phyloP scores from a whole-genome alignment of 2,113 vertebrate genomes.

The Cyanocitta stelleri region DNA sequence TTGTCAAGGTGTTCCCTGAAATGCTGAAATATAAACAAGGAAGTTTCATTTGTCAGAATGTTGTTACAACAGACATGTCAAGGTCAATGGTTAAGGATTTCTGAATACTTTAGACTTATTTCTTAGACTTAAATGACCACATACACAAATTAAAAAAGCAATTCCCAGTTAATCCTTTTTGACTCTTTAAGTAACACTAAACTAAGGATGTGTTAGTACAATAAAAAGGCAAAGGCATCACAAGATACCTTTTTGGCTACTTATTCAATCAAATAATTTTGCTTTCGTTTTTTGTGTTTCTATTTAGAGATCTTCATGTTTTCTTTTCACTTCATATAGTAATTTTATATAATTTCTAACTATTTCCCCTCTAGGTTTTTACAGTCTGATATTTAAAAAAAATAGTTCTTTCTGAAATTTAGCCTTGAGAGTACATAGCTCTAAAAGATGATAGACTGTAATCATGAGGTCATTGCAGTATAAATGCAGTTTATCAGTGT shows the following conservation, averaged over 20 bases:
- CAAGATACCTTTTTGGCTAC: neutral
- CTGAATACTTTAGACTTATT: neutral
- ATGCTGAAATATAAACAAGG: slow-evolving; percentile 76
- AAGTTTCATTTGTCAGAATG: neutral
- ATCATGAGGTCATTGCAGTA: neutral
- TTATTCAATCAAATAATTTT: neutral
- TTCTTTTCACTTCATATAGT: neutral
- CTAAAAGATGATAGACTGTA: neutral
- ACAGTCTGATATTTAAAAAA: neutral
- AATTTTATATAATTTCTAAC: neutral
- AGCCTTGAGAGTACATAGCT: neutral
- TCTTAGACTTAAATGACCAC: neutral
- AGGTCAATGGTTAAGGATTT: neutral
- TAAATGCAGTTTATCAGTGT: neutral
- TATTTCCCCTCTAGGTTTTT: neutral
- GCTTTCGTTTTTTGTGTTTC: neutral
- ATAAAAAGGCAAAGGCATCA: neutral
- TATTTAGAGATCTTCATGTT: neutral
- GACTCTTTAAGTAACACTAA: neutral
- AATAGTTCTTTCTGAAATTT: neutral
- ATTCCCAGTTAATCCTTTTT: neutral
- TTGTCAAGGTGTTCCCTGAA: slow-evolving; percentile 94
- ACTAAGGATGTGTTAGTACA: neutral
- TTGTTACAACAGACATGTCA: neutral
- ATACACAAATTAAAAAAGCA: neutral